Evolutionary conservation across 1,140 invertebrate species (phyloP), one percentile per base, ranked within the genome.

Genomic region (Leptinotarsa defecta): DNA sequence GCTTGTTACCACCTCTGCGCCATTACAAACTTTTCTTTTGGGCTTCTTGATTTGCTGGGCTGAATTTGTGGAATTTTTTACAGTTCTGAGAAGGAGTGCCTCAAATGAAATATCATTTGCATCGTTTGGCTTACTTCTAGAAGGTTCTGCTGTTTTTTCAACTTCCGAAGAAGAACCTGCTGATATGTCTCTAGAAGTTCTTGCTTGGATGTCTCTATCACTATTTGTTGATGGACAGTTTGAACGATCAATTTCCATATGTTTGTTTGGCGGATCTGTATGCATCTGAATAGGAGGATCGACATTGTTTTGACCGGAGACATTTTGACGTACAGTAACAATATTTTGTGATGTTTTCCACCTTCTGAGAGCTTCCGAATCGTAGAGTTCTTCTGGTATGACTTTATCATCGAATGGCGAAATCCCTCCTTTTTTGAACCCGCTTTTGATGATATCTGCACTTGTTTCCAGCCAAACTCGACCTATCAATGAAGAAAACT

Each of bases 61-160:
- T 52, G 49, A 52, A 52, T 52, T 52, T 52, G 49, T 52, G 49
- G 49, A 52, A 52, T 52, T 52, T 52, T 52, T 52, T n/a, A 52
- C 49, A 52, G 49, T 52, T 65, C 19, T 65, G 63, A 65, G 63
- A 65, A 65, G 63, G 63, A 65, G 63, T 65, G 63, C 63, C 63
- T 65, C 63, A 65, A 65, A 65, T 65, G 63, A 65, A 65, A 65
- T 65, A 65, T 65, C 19, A 65, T 65, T 65, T 65, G 63, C 63
- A 65, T 65, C 24, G 63, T 65, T 65, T 65, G 63, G 63, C 63
- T 65, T 65, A 65, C 63, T 65, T 52, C 49, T 52, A 52, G 49
- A 52, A 52, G 49, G 49, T 52, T 52, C 49, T n/a, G 17, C 49
- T 52, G 49, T 52, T 52, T 52, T 52, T 52, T 52, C 49, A 52